A percentile compares a stretch with the other conserved stretches of the same genome.
phyloP scores from a whole-genome alignment of 2,888 invertebrate species.

The Belgica antarctica region DNA sequence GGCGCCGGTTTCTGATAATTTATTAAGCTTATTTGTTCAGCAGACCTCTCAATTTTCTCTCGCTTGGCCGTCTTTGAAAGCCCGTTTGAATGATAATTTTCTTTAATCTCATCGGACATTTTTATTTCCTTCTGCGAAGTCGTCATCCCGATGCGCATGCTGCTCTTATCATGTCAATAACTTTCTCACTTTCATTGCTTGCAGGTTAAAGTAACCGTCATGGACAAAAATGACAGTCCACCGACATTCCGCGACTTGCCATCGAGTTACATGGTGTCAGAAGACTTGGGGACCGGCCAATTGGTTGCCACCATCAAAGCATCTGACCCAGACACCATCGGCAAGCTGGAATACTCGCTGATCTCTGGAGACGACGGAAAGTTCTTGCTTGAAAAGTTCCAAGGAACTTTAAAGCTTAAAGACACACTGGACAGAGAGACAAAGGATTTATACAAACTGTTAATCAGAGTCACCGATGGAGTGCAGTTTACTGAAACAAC shows the following conservation, averaged over 20 bases:
- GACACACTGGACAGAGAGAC: slow-evolving; percentile 83
- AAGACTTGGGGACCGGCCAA: slow-evolving; percentile 80
- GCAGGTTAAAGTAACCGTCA: slow-evolving; percentile 77
- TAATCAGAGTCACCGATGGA: slow-evolving; percentile 84
- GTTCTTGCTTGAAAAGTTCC: slow-evolving; percentile 69
- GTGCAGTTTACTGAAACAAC: slow-evolving; percentile 78
- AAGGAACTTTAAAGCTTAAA: slow-evolving; percentile 70
- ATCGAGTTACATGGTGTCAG: slow-evolving; percentile 73
- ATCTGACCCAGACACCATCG: slow-evolving; percentile 81
- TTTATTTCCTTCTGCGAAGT: no score
- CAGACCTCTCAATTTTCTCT: no score
- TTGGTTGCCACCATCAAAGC: slow-evolving; percentile 74
- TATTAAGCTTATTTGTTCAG: slow-evolving; percentile 28
- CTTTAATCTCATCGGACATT: no score
- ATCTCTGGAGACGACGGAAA: slow-evolving; percentile 65
- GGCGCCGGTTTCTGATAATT: slow-evolving; percentile 19
- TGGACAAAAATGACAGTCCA: slow-evolving; percentile 94
- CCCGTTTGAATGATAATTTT: no score
- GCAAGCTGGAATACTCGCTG: slow-evolving; percentile 71
- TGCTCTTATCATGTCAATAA: no score
- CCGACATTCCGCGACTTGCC: slow-evolving; percentile 78
- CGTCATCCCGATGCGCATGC: no score
- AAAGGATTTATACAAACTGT: slow-evolving; percentile 72
- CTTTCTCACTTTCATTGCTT: no score
- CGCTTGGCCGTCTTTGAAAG: no score